Base-by-base conservation (phyloP, 2,113 vertebrate species). In the Hemichromis elongatus region DNA sequence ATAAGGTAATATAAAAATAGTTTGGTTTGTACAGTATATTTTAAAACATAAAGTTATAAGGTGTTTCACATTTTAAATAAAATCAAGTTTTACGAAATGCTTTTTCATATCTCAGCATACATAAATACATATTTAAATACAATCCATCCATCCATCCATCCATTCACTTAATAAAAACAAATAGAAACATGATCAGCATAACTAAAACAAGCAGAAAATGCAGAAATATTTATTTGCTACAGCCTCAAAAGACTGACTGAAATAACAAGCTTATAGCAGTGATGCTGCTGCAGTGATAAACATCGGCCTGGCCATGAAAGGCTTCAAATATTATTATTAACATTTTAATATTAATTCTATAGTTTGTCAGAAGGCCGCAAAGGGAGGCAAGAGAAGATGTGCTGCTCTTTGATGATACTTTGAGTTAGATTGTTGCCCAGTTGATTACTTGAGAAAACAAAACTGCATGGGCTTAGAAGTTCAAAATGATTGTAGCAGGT, bases 61-160 rank as follows among this genome's bases (percentile, higher is more conserved):
- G 53, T 54, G n/a, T 0, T 24, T 54, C 3, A 54, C n/a, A 3
- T 54, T n/a, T 24, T 21, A 21, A 24, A 54, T 54, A 24, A 54
- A 54, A 54, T 24, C 0, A 21, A 12, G 0, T n/a, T 21, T 1
- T 21, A 18, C 0, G 0, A 54, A 54, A 54, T 0, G 21, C 0
- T 0, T 10, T 21, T 10, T n/a, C 0, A 0, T 21, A 10, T 21
- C 19, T 21, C 52, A 10, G 1, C 19, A 53, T 21, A 2, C 5
- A 54, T 3, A 54, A 21, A 54, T 11, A 54, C n/a, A 54, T 54
- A 11, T 21, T 54, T 54, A 6, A 5, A 10, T 42, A 42, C 40
- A 42, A 11, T n/a, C n/a, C n/a, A n/a, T n/a, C n/a, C n/a, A n/a
- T n/a, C n/a, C n/a, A n/a, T n/a, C n/a, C n/a, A n/a, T n/a, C n/a